Base-by-base conservation (phyloP, 2,888 invertebrate species). In the Tachina grossa region DNA sequence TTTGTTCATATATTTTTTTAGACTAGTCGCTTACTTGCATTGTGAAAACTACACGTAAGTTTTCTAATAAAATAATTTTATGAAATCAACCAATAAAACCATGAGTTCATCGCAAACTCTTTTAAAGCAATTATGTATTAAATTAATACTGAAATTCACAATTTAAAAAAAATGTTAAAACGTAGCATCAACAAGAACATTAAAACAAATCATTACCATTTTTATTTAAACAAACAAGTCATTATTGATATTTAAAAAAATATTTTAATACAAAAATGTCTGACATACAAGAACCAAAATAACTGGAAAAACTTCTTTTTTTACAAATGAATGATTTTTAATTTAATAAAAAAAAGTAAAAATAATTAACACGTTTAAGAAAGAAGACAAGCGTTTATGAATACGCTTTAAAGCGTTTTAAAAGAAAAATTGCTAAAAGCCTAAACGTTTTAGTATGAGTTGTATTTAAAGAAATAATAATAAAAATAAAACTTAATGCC, bases 191-290 rank as follows among this genome's bases (percentile, higher is more conserved):
- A 14, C 49, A 14, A 49, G 47, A 66, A 66, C 10, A n/a, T 45
- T 31, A 2, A 6, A 14, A 49, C 2, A 49, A 49, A 49, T 49
- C 13, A 49, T 49, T 49, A 2, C 6, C 14, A 14, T 49, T 49
- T 49, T 14, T 49, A 49, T 49, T 49, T 49, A 14, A 49, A 51
- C 10, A 57, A 61, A 19, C 9, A 57, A 41, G 51, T 61, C 53
- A 75, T 22, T 31, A 31, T 6, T 43, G 19, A 14, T 63, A 63
- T 75, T 61, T 53, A 10, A 43, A 75, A 75, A 75, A 75, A n/a
- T 9, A 0, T 22, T 31, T 22, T 39, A 39, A 13, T 47, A 31
- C 9, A 39, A 19, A 22, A 68, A 41, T 1, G 31, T 22, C n/a
- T 53, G 10, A 16, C 16, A 11, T n/a, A 59, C 11, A 55, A 51